Base-by-base conservation (phyloP, 2,113 vertebrate genomes). In the Patagioenas fasciata region DNA sequence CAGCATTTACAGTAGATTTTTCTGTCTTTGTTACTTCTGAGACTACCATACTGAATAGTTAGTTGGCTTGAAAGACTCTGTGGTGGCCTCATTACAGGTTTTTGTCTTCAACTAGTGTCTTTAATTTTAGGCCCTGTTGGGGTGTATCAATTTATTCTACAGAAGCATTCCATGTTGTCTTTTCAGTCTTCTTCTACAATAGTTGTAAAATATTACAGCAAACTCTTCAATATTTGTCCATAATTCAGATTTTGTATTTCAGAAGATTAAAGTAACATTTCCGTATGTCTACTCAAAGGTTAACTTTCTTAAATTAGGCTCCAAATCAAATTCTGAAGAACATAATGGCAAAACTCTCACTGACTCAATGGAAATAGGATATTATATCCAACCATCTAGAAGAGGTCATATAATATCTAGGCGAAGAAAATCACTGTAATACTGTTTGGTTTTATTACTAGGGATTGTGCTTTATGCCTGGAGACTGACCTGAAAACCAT, bases 361-460 rank as follows among this genome's bases (percentile, higher is more conserved):
- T 66, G 79, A 62, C 89, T 96, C 81, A 91, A 65, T 83, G 84
- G 80, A 89, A 93, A 77, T 89, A 83, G 47, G 47, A 85, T 95
- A 96, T 96, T 91, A 88, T 96, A 91, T 82, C 64, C 57, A 88
- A 83, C 84, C 70, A 78, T 93, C 75, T 90, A 95, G 88, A 51
- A 95, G 54, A 85, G 77, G 50, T n/a, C 69, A 73, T 80, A 78
- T 88, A 93, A 94, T 83, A 85, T 80, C 91, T 88, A 73, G 66
- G 81, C 88, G 88, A 90, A 77, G 85, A 92, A 94, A 94, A 90
- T 92, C n/a, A 0, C 88, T 90, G 82, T 90, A 92, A 92, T 90
- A 94, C 75, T 85, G 71, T 83, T 94, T 94, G 56, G 48, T 90
- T 97, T 97, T 97, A 95, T 95, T 93, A 78, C 90, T 74, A 78